A percentile compares a stretch with the other conserved stretches of the same genome.
These are phyloP conservation scores for Crioceris asparagi DNA, from an alignment of 2,888 invertebrate genomes.

Conservation along the genomic window DNA sequence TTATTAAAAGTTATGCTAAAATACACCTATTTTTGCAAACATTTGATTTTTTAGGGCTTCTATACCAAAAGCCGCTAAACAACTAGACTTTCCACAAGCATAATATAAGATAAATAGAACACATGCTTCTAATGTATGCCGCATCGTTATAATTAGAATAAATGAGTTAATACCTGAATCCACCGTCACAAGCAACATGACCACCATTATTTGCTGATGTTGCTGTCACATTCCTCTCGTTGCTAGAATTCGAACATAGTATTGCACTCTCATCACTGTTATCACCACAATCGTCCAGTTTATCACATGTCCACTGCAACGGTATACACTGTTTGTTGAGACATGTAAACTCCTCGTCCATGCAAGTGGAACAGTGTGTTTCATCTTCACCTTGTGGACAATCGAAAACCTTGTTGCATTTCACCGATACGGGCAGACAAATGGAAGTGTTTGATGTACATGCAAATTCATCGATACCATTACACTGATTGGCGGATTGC, in stretches of 20 bases:
- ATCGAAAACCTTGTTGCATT: slow-evolving; percentile 49
- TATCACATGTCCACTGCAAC: slow-evolving; percentile 48
- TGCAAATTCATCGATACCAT: slow-evolving; percentile 39
- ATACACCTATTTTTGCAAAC: too few relatives aligned
- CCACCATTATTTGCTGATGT: slow-evolving; percentile 12
- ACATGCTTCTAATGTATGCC: not conserved
- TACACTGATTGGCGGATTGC: too few relatives aligned
- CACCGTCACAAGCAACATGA: slow-evolving; percentile 31
- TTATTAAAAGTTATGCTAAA: too few relatives aligned
- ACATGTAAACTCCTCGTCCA: slow-evolving; percentile 44
- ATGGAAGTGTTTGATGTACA: slow-evolving; percentile 42
- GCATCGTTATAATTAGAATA: too few relatives aligned
- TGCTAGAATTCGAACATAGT: slow-evolving; percentile 12
- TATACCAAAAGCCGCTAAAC: too few relatives aligned
- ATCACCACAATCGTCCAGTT: slow-evolving; percentile 56
- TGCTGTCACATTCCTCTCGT: slow-evolving; percentile 5
- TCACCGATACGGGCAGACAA: slow-evolving; percentile 42
- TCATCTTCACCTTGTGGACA: slow-evolving; percentile 69
- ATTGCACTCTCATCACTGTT: slow-evolving; percentile 52
- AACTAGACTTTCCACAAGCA: too few relatives aligned
- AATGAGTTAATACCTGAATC: slow-evolving; percentile 40
- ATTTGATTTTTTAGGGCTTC: too few relatives aligned
- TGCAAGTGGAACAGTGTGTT: slow-evolving; percentile 36
- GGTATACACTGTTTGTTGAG: slow-evolving; percentile 50
- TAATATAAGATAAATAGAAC: not conserved